A percentile compares a stretch with the other conserved stretches of the same genome.
Evolutionary conservation across 2,113 vertebrate genomes (phyloP).

Genomic region (Callaeas wilsoni): DNA sequence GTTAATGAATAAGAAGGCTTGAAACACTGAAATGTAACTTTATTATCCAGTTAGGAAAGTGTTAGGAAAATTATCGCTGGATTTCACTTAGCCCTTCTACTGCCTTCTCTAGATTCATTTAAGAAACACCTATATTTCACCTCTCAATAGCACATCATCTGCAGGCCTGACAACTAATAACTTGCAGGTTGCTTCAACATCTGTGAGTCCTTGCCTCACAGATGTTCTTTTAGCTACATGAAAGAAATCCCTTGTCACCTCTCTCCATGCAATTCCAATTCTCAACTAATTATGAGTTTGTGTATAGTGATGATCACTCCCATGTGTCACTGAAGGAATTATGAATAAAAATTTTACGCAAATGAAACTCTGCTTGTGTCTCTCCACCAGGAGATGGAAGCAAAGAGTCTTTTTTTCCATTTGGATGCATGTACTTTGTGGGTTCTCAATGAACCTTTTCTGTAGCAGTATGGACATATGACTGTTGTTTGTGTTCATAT

Average conservation of each 20-base stretch:
- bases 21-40: not conserved
- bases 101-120: not conserved
- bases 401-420: not conserved
- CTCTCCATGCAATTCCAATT: slow-evolving; percentile 47
- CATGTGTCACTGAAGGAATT: slow-evolving; percentile 38
- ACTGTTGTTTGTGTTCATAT: not conserved
- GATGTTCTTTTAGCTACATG: slow-evolving; percentile 48
- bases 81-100: not conserved
- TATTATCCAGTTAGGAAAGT: not conserved
- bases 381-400: not conserved
- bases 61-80: not conserved
- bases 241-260: slow-evolving; percentile 58
- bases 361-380: not conserved
- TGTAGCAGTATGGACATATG: not conserved
- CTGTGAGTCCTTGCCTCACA: slow-evolving; percentile 46
- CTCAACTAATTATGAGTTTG: slow-evolving; percentile 53
- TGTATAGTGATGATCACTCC: slow-evolving; percentile 47
- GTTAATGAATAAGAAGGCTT: not conserved
- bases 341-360: slow-evolving; percentile 38
- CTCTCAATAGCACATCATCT: not conserved
- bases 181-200: slow-evolving; percentile 36
- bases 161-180: not conserved
- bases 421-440: not conserved
- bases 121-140: not conserved
- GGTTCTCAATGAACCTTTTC: not conserved